A percentile compares a stretch with the other conserved stretches of the same genome.
These are phyloP conservation scores for Gortyna flavago DNA, from an alignment of 2,888 invertebrate genomes.

Conservation along the genomic window DNA sequence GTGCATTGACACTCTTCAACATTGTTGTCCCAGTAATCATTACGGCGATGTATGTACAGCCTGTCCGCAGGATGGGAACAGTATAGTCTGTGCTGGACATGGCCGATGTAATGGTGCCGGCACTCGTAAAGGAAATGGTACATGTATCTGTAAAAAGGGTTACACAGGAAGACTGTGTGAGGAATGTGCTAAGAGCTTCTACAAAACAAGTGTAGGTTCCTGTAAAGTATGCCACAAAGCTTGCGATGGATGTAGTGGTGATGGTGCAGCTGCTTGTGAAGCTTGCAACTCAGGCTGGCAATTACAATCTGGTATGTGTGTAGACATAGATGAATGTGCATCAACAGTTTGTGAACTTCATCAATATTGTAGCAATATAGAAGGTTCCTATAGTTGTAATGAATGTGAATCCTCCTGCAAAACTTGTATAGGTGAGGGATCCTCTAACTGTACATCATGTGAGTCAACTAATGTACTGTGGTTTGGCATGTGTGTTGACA, in stretches of 20 bases:
- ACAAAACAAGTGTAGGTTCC: constrained; percentile 90
- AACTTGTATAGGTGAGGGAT: constrained; percentile 95
- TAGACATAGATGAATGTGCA: constrained; percentile 96
- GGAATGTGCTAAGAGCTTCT: constrained; percentile 93
- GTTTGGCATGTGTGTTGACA: constrained; percentile 80
- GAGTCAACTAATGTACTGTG: constrained; percentile 80
- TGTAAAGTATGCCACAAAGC: constrained; percentile 95
- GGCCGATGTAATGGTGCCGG: constrained; percentile 96
- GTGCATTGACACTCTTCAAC: constrained; percentile 93
- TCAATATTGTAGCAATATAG: constrained; percentile 96
- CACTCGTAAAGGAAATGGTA: constrained; percentile 97
- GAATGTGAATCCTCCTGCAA: constrained; percentile 95
- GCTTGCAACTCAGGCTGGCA: constrained; percentile 93
- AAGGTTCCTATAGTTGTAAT: constrained; percentile 94
- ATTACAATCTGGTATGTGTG: constrained; percentile 92
- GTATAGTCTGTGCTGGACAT: constrained; percentile 94
- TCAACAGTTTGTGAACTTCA: constrained; percentile 89
- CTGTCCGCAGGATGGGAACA: constrained; percentile 90
- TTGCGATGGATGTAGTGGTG: constrained; percentile 94
- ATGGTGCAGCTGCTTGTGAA: constrained; percentile 91
- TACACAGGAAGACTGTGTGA: constrained; percentile 94
- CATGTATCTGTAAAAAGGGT: constrained; percentile 95
- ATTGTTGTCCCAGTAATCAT: constrained; percentile 96
- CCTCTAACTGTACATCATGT: constrained; percentile 96
- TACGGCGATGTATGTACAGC: constrained; percentile 94